Evolutionary conservation across 2,797 vertebrate species (phyloP), one percentile per base, ranked within the genome.

Genomic region (Dallia pectoralis): DNA sequence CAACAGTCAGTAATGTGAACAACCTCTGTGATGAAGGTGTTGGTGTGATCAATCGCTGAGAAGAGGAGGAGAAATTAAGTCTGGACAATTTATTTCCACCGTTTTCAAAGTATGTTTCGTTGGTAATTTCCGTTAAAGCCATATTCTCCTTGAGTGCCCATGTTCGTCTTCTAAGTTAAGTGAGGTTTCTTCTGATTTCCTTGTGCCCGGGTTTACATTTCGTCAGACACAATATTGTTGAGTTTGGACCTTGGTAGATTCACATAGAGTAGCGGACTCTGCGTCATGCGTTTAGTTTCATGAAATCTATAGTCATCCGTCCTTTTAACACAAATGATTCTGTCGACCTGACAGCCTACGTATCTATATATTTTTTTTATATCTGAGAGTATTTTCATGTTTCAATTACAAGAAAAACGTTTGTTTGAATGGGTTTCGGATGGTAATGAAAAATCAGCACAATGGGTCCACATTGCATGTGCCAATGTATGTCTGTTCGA

Each of bases 331-430:
- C 71, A 82, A 75, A 79, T 79, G 74, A 85, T 84, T 80, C 78
- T 75, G 82, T 89, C 83, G 70, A 74, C 81, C 84, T 87, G 83
- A 87, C 81, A 83, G 86, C 84, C 86, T 85, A 88, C 90, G 89
- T 91, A 86, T 87, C 81, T 89, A 88, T 89, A 81, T 71, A 85
- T 72, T 91, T 90, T 91, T 88, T 91, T 90, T 90, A 91, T 92
- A 91, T 89, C 85, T 86, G 84, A 91, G 88, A 91, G 89, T 91
- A 91, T 92, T 92, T 92, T 92, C 89, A 91, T 92, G 91, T 92
- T 90, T 89, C 87, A 85, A 90, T 86, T 89, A 89, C 84, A 78
- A 89, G 19, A 67, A 85, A 85, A 77, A 87, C 87, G 85, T 89
- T 87, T 90, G 88, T 91, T 89, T 67, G 83, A 76, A 86, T 89